Conservation (phyloP, 2,113 vertebrate species). For the Lota lota region DNA sequence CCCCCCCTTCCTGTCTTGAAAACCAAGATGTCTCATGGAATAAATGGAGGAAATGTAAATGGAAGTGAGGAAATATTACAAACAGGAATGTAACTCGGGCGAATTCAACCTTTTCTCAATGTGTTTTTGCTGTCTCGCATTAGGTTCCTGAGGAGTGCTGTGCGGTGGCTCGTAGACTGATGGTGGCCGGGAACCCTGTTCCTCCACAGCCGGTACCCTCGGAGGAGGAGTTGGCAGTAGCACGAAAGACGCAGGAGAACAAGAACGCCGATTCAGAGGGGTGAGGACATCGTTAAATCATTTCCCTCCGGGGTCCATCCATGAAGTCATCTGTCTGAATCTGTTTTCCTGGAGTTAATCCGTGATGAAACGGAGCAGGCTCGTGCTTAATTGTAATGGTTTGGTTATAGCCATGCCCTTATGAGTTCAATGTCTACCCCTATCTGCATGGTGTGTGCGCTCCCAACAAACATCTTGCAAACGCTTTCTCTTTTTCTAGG, state of each 20-base stretch:
- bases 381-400: no score
- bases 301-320: not conserved
- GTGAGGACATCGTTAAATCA: slow-evolving; percentile 64
- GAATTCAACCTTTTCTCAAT: not conserved
- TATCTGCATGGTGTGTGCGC: no score
- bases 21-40: no score
- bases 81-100: no score
- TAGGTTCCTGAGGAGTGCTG: slow-evolving; percentile 83
- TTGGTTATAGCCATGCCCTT: no score
- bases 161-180: slow-evolving; percentile 76
- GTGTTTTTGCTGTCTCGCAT: not conserved
- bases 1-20: no score
- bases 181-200: slow-evolving; percentile 69
- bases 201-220: slow-evolving; percentile 59
- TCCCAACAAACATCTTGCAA: not conserved
- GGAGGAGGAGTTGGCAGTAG: slow-evolving; percentile 76
- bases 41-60: no score
- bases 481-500: slow-evolving; percentile 62
- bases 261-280: slow-evolving; percentile 84
- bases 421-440: no score
- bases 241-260: slow-evolving; percentile 75
- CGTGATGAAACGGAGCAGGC: no score
- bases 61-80: no score
- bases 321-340: no score
- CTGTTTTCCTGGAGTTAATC: no score